Base-by-base conservation (phyloP, 2,888 invertebrate species). In the Melinaea marsaeus region DNA sequence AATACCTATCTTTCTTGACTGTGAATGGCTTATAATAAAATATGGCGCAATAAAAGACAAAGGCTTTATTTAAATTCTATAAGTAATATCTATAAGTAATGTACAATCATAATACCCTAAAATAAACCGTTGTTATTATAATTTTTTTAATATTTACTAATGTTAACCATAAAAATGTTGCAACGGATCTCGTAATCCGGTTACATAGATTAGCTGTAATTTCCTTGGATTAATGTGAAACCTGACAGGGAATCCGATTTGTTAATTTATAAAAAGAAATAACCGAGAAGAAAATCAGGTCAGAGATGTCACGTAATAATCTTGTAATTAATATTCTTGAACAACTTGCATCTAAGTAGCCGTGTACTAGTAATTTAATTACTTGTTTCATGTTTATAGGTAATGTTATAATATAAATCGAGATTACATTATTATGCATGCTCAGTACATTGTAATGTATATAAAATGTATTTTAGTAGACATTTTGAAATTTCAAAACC, bases 141-240 rank as follows among this genome's bases (percentile, higher is more conserved):
- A 7, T 51, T 32, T 7, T 32, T 51, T 51, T 51, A 22, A 32
- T 51, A 9, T 32, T 51, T 32, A 32, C 5, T 2, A 42, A 9
- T 42, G 42, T 42, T 32, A 32, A 32, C 32, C 51, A 51, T 32
- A 51, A 32, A 51, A 51, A 51, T 51, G 32, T 51, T 51, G 32
- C 7, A 11, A 51, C 22, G 32, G 9, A 22, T 51, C 51, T 32
- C 6, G 51, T 32, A 51, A 51, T 51, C 51, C 32, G 32, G 51
- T 51, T 51, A 51, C 32, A 51, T 6, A 51, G 51, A 51, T 51
- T 51, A 51, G 22, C 51, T 2, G 32, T 32, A 7, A 32, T 32
- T 22, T 51, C 51, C 51, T 32, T 51, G 51, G 51, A 6, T 32
- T 51, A 32, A 51, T 51, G 51, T 51, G 51, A 51, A 51, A 51